Percentiles rank a stretch among this genome's conserved stretches.
phyloP scores from a whole-genome alignment of 2,888 invertebrate species.

The Metacarcinus magister region DNA sequence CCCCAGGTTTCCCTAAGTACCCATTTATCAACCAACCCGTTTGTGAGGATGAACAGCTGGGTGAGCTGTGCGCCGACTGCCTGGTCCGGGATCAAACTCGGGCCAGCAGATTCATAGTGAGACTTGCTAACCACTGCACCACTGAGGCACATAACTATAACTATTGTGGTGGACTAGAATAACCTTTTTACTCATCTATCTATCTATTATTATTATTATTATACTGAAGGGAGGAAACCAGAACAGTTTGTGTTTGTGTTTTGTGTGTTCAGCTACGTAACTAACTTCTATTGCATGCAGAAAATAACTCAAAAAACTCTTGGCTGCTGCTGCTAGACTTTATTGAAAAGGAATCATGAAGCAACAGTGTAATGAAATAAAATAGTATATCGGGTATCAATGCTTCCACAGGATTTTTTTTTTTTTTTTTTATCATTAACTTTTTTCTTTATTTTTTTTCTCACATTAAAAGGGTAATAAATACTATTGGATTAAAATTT shows the following conservation, averaged over 20 bases:
- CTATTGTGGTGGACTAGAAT: background rate
- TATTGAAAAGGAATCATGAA: background rate
- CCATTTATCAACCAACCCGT: too few relatives aligned
- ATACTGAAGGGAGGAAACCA: background rate
- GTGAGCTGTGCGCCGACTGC: too few relatives aligned
- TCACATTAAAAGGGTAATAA: too few relatives aligned
- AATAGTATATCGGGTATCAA: background rate
- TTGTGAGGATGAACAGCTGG: too few relatives aligned
- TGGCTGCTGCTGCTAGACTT: too few relatives aligned
- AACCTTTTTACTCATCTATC: background rate
- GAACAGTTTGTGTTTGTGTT: background rate
- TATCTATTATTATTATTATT: background rate
- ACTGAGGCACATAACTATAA: background rate
- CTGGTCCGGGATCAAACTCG: too few relatives aligned
- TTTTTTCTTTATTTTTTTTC: too few relatives aligned
- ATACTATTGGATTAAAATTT: background rate
- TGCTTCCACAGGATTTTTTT: slow-evolving; percentile 32
- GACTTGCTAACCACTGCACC: too few relatives aligned
- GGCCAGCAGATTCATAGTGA: too few relatives aligned
- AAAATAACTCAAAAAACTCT: background rate
- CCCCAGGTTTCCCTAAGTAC: too few relatives aligned
- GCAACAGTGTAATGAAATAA: background rate
- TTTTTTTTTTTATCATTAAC: background rate
- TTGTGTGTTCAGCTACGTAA: background rate
- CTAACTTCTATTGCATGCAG: background rate